Percentiles rank a stretch among this genome's conserved stretches.
These are phyloP conservation scores for Congeria kusceri DNA, from an alignment of 2,888 invertebrate species.

Conservation along the genomic window DNA sequence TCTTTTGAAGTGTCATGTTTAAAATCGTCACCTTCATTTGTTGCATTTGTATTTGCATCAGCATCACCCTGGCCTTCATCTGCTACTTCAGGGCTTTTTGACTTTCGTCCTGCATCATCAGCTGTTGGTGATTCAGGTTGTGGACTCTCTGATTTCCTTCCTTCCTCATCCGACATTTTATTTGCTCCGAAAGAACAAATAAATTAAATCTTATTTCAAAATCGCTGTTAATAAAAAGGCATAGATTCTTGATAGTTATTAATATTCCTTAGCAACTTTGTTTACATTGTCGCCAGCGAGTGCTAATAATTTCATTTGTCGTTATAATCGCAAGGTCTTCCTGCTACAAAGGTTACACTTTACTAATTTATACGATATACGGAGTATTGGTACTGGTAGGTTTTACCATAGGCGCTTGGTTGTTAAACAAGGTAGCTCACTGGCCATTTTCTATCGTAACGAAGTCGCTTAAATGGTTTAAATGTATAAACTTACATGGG, in stretches of 20 bases:
- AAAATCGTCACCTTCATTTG: constrained; percentile 28
- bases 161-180: constrained; percentile 68
- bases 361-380: too few relatives aligned
- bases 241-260: constrained; percentile 13
- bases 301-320: not conserved
- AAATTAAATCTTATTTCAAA: not conserved
- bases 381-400: too few relatives aligned
- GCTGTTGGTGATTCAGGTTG: constrained; percentile 25
- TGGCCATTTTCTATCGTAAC: too few relatives aligned
- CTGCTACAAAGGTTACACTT: too few relatives aligned
- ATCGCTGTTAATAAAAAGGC: not conserved
- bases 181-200: not conserved
- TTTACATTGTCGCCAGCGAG: constrained; percentile 47
- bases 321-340: too few relatives aligned
- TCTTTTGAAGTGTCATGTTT: too few relatives aligned
- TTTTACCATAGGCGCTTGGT: too few relatives aligned
- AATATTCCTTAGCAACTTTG: constrained; percentile 66
- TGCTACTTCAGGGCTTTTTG: constrained; percentile 40
- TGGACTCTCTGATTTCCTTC: constrained; percentile 35
- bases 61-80: constrained; percentile 15
- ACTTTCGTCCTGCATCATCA: constrained; percentile 58
- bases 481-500: too few relatives aligned
- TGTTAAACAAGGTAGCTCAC: too few relatives aligned
- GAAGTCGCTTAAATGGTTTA: too few relatives aligned
- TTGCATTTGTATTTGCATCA: constrained; percentile 46